Percentiles rank a stretch among this genome's conserved stretches.
Conservation (phyloP, 2,113 vertebrate genomes). For the Lasiurus borealis region DNA sequence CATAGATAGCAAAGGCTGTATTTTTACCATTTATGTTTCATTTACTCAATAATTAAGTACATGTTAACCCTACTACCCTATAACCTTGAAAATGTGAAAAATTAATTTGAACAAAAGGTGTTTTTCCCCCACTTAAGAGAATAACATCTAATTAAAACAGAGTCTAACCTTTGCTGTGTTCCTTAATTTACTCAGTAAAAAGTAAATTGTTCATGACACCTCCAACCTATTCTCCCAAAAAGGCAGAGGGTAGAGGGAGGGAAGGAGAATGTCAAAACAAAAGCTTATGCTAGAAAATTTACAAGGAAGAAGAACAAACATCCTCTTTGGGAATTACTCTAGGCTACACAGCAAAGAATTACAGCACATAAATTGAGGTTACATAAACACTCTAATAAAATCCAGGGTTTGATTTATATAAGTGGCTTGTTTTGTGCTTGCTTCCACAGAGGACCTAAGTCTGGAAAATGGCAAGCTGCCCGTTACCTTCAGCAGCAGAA, state of each 20-base stretch:
- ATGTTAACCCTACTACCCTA: background rate
- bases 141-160: constrained; percentile 57
- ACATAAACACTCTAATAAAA: constrained; percentile 87
- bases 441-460: constrained; percentile 50
- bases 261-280: constrained; percentile 71
- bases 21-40: background rate
- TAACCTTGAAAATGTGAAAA: constrained; percentile 62
- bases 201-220: constrained; percentile 4
- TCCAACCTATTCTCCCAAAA: background rate
- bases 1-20: background rate
- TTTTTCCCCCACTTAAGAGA: constrained; percentile 30
- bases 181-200: constrained; percentile 62
- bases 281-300: constrained; percentile 78
- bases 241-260: background rate
- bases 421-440: constrained; percentile 47
- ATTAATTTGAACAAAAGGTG: constrained; percentile 44
- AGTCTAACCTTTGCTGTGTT: constrained; percentile 49
- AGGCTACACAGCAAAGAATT: constrained; percentile 84
- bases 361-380: constrained; percentile 85
- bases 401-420: constrained; percentile 82
- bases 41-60: constrained; percentile 19
- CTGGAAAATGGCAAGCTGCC: constrained; percentile 34
- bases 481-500: background rate
- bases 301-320: constrained; percentile 84
- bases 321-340: constrained; percentile 85